Percentiles rank a stretch among this genome's conserved stretches.
Evolutionary conservation across 2,113 vertebrate species (phyloP).

Genomic region (Emberiza fucata): DNA sequence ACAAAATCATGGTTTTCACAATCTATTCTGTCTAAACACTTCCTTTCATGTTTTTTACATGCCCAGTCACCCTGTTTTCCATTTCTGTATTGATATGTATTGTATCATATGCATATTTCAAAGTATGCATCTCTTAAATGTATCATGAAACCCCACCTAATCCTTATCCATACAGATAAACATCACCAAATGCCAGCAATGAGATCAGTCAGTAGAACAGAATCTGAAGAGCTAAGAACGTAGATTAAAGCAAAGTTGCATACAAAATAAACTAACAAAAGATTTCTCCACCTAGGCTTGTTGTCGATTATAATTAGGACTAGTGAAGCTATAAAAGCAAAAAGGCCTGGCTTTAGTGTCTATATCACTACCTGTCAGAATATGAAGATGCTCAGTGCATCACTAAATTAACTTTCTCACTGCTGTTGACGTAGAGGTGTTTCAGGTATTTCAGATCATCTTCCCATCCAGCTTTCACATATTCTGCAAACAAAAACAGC

Average conservation of each 20-base stretch:
- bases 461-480: neutral
- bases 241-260: conserved; percentile 10
- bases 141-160: neutral
- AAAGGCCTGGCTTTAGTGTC: neutral
- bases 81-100: neutral
- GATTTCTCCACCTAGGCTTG: neutral
- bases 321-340: neutral
- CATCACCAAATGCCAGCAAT: neutral
- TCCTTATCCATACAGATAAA: neutral
- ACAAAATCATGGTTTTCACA: neutral
- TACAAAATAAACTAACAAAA: neutral
- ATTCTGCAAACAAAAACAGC: neutral
- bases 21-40: neutral
- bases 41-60: neutral
- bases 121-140: neutral
- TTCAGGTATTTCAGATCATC: neutral
- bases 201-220: neutral
- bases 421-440: neutral
- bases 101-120: neutral
- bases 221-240: neutral
- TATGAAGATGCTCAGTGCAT: neutral
- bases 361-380: neutral
- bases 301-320: neutral
- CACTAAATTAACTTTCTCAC: neutral
- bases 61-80: neutral